Conservation (phyloP, 2,113 vertebrate species). For the Oriolus oriolus region DNA sequence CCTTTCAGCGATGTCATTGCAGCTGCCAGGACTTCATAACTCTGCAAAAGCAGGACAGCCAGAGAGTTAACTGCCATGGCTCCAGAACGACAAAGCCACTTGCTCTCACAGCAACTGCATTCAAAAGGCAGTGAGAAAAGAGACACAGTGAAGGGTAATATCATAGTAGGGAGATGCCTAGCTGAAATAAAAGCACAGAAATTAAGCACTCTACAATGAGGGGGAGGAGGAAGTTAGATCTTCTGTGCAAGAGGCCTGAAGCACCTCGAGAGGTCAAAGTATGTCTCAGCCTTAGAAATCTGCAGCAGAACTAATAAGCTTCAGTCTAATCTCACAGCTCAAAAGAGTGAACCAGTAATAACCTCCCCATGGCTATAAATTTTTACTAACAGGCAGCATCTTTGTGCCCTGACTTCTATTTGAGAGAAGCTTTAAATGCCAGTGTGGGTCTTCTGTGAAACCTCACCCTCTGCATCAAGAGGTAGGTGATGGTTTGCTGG, state of each 20-base stretch:
- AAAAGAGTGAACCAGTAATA: background rate
- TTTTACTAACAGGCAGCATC: background rate
- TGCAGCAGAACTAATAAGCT: background rate
- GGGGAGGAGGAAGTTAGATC: background rate
- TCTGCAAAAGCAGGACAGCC: constrained; percentile 65
- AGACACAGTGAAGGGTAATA: background rate
- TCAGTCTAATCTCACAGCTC: background rate
- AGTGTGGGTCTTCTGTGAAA: background rate
- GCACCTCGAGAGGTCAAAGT: background rate
- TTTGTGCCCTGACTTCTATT: background rate
- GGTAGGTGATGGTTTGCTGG: background rate
- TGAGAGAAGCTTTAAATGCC: background rate
- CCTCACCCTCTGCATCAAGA: background rate
- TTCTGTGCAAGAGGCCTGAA: background rate
- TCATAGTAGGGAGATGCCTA: background rate
- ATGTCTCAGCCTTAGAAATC: background rate
- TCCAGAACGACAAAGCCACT: background rate
- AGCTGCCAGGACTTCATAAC: constrained; percentile 84
- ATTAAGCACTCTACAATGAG: background rate
- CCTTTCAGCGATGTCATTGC: constrained; percentile 85
- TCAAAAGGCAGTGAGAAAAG: background rate
- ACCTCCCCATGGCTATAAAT: background rate
- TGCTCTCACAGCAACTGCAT: background rate
- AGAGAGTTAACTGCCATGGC: background rate
- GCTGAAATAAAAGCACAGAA: background rate